Conservation (phyloP, 2,113 vertebrate genomes). For the Mastomys coucha region DNA sequence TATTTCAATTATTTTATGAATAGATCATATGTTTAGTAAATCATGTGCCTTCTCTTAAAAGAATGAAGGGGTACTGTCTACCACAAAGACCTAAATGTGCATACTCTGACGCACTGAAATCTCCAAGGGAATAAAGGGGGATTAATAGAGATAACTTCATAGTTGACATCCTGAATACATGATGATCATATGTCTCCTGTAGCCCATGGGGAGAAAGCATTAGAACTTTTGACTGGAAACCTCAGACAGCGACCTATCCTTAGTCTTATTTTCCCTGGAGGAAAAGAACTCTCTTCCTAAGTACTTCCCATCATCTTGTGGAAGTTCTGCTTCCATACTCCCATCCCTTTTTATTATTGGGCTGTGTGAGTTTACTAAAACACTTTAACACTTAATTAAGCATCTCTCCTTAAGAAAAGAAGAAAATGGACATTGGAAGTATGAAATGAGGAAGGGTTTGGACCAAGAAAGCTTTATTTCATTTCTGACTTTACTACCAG, state of each 20-base stretch:
- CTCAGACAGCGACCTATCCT: not conserved
- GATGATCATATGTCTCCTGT: not conserved
- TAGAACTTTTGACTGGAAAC: not conserved
- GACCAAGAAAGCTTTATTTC: not conserved
- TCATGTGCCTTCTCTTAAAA: not conserved
- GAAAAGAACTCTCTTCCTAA: not conserved
- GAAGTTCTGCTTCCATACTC: not conserved
- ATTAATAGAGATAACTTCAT: not conserved
- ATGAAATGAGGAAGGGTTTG: not conserved
- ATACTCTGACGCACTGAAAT: not conserved
- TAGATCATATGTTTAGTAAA: not conserved
- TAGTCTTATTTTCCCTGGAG: not conserved
- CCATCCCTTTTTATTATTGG: not conserved
- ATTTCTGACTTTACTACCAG: not conserved
- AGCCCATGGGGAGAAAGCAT: not conserved
- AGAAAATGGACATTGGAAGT: not conserved
- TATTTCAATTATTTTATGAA: not conserved
- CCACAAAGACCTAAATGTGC: not conserved
- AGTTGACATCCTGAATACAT: not conserved
- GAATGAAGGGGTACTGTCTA: not conserved
- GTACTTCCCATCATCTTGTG: not conserved
- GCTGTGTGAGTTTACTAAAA: not conserved
- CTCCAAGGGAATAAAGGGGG: not conserved
- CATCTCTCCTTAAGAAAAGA: constrained; percentile 14
- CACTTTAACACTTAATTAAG: not conserved